A percentile compares a stretch with the other conserved stretches of the same genome.
These are phyloP conservation scores for Aphelocoma californica DNA, from an alignment of 2,797 vertebrate genomes.

Conservation along the genomic window DNA sequence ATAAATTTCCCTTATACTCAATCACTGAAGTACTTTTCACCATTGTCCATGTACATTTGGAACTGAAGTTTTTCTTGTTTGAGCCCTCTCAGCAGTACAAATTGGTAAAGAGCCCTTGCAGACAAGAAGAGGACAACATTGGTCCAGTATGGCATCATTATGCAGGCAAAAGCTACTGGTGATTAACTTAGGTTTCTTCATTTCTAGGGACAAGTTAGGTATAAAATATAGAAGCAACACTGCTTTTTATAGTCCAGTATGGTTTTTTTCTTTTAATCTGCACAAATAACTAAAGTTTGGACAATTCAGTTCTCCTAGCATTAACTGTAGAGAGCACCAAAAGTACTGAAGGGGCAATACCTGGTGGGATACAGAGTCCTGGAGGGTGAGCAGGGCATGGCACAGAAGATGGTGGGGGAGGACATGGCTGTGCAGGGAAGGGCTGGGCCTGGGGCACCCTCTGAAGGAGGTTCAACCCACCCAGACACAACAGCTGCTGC, in stretches of 20 bases:
- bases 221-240: background rate
- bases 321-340: background rate
- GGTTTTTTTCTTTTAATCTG: background rate
- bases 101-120: background rate
- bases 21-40: background rate
- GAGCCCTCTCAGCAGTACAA: background rate
- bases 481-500: background rate
- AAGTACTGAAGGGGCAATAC: background rate
- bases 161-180: background rate
- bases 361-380: background rate
- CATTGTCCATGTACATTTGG: background rate
- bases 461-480: background rate
- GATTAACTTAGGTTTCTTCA: background rate
- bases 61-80: background rate
- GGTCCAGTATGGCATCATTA: background rate
- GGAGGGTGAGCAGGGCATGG: rapidly evolving
- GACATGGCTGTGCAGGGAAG: rapidly evolving
- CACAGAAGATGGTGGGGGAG: background rate
- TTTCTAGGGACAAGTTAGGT: background rate
- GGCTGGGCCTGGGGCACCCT: rapidly evolving
- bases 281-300: background rate
- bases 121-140: background rate
- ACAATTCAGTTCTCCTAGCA: background rate
- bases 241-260: background rate
- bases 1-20: background rate